A percentile compares a stretch with the other conserved stretches of the same genome.
These are phyloP conservation scores for Scaptodrosophila latifasciaeformis DNA, from an alignment of 2,888 invertebrate genomes.

Conservation along the genomic window DNA sequence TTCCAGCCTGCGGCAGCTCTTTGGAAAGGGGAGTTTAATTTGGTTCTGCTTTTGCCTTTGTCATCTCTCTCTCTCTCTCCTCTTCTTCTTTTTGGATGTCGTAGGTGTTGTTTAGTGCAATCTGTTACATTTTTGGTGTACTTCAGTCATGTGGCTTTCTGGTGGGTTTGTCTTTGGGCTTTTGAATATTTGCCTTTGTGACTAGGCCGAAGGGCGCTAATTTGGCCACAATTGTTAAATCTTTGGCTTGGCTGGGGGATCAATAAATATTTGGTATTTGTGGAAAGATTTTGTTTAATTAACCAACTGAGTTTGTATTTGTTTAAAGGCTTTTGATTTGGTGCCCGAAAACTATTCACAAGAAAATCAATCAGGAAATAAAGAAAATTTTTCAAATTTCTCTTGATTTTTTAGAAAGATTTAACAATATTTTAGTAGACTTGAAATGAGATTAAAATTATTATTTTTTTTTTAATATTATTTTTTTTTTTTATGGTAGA, in stretches of 20 bases:
- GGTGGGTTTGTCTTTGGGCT: conserved; percentile 31
- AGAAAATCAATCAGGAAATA: too few relatives aligned
- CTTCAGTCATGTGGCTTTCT: not conserved
- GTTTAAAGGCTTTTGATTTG: too few relatives aligned
- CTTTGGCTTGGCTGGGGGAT: conserved; percentile 14
- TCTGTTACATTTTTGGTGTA: conserved; percentile 69
- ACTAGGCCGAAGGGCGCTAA: conserved; percentile 36
- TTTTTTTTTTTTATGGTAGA: too few relatives aligned
- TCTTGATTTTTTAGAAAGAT: too few relatives aligned
- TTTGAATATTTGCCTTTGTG: conserved; percentile 61
- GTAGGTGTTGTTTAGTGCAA: conserved; percentile 65
- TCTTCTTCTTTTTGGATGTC: too few relatives aligned
- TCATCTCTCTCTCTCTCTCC: conserved; percentile 36
- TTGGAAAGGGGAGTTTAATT: too few relatives aligned
- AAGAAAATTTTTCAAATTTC: too few relatives aligned
- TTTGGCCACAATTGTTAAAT: conserved; percentile 39
- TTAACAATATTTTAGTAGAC: too few relatives aligned
- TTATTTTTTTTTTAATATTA: too few relatives aligned
- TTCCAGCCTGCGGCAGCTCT: too few relatives aligned
- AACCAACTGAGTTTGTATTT: conserved; percentile 51
- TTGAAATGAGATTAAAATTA: too few relatives aligned
- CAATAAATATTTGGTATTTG: conserved; percentile 33
- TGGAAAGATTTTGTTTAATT: conserved; percentile 49
- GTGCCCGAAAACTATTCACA: too few relatives aligned
- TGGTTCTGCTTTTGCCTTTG: conserved; percentile 20